Evolutionary conservation across 2,113 vertebrate genomes (phyloP).

Genomic region (Mystacornis crossleyi): DNA sequence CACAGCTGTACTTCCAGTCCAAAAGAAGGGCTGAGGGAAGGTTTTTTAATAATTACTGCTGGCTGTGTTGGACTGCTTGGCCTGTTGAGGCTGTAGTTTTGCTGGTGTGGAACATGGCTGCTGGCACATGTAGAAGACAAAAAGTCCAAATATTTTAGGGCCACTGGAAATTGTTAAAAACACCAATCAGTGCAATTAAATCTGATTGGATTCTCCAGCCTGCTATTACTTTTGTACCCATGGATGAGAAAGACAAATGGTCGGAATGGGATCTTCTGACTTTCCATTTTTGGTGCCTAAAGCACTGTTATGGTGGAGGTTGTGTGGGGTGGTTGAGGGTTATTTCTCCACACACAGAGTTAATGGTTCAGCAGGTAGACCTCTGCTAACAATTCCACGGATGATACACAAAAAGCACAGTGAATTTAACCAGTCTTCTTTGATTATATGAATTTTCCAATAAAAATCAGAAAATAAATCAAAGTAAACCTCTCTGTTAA

Average conservation of each 20-base stretch:
- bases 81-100: neutral
- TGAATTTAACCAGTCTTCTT: neutral
- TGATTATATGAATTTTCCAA: neutral
- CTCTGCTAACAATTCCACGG: neutral
- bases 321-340: neutral
- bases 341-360: neutral
- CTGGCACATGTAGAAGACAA: neutral
- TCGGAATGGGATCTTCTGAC: neutral
- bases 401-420: neutral
- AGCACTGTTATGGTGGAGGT: neutral
- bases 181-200: neutral
- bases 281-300: neutral
- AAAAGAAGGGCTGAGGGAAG: neutral
- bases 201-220: neutral
- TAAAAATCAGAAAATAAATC: conserved; percentile 21
- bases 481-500: neutral
- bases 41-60: neutral
- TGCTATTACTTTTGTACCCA: neutral
- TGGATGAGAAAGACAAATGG: neutral
- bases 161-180: neutral
- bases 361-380: neutral
- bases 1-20: rapidly evolving
- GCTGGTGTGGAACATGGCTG: neutral
- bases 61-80: neutral
- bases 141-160: neutral